These are phyloP conservation scores for Trichechus manatus DNA, from an alignment of 2,113 vertebrate genomes.

Conservation along the genomic window DNA sequence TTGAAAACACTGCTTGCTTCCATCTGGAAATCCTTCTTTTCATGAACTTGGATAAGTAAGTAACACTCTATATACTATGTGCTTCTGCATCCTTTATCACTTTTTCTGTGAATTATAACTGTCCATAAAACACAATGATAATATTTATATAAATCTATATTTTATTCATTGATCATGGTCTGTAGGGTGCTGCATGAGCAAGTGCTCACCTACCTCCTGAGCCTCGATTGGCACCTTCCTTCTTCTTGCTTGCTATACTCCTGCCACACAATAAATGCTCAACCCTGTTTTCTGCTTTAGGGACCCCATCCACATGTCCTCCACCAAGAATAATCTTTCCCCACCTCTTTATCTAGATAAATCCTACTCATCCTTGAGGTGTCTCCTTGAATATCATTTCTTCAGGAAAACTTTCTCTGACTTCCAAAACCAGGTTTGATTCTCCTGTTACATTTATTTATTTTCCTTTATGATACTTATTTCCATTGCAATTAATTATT, in stretches of 20 bases:
- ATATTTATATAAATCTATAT: not conserved
- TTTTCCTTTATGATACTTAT: slow-evolving; percentile 10
- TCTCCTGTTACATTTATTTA: not conserved
- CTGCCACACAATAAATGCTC: not conserved
- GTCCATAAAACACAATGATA: not conserved
- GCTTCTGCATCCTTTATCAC: not conserved
- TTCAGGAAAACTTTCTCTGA: slow-evolving; percentile 11
- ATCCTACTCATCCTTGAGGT: not conserved
- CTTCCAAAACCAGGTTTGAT: not conserved
- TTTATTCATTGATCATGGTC: not conserved
- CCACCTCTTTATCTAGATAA: not conserved
- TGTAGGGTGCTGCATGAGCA: not conserved
- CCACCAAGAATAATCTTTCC: not conserved
- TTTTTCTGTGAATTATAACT: slow-evolving; percentile 33
- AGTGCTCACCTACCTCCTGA: not conserved
- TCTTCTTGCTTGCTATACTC: not conserved
- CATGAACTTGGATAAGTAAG: slow-evolving; percentile 24
- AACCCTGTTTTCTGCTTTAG: not conserved
- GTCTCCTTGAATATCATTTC: not conserved
- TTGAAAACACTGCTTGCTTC: slow-evolving; percentile 43
- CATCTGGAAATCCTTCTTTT: slow-evolving; percentile 65
- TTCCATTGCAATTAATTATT: slow-evolving; percentile 29
- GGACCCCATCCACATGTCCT: not conserved
- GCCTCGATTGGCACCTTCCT: not conserved
- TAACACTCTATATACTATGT: not conserved